These are phyloP conservation scores for Bombus difficillimus DNA, from an alignment of 1,140 invertebrate species.

Conservation along the genomic window DNA sequence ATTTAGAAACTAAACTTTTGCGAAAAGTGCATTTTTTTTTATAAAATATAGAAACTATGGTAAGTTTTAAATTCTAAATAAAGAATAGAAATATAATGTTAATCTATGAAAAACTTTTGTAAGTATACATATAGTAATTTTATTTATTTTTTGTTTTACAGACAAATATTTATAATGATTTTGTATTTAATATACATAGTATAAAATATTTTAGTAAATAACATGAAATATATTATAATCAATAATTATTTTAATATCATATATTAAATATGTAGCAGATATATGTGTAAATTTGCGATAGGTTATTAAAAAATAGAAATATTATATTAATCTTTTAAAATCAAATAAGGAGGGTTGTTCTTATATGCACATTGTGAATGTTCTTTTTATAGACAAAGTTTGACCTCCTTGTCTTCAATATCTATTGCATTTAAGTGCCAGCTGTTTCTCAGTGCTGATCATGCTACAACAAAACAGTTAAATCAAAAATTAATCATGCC, in stretches of 20 bases:
- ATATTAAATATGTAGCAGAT: background rate
- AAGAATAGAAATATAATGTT: no score
- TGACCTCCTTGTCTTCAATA: constrained; percentile 75
- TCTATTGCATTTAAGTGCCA: constrained; percentile 69
- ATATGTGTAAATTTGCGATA: constrained; percentile 39
- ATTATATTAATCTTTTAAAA: constrained; percentile 64
- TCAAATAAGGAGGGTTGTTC: constrained; percentile 46
- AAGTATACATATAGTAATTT: background rate
- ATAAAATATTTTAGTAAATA: background rate
- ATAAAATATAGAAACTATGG: background rate
- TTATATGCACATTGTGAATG: constrained; percentile 71
- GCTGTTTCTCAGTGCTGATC: constrained; percentile 66
- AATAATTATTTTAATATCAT: constrained; percentile 13
- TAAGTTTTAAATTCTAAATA: background rate
- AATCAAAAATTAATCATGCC: constrained; percentile 62
- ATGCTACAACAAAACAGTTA: constrained; percentile 59
- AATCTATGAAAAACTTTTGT: background rate
- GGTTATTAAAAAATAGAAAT: constrained; percentile 64
- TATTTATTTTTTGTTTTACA: constrained; percentile 8
- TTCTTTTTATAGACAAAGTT: constrained; percentile 80
- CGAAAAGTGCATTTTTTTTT: background rate
- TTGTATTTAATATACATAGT: background rate
- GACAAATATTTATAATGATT: background rate
- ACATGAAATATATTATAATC: background rate
- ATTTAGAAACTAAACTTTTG: background rate